phyloP scores from a whole-genome alignment of 37 sponge, comb jelly and placozoan species.

The Lycopodina hypogea region DNA sequence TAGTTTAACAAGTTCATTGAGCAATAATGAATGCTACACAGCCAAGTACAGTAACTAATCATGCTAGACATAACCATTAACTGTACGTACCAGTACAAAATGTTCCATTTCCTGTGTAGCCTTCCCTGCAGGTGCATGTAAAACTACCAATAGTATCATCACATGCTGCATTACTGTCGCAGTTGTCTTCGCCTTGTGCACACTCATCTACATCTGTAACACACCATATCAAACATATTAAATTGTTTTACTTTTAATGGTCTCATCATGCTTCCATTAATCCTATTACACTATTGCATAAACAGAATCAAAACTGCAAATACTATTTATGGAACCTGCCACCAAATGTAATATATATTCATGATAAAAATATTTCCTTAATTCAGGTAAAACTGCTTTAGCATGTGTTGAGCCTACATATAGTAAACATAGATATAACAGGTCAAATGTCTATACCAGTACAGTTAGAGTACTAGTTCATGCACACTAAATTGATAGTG shows the following conservation, averaged over 20 bases:
- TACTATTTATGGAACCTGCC: no score
- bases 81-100: slow-evolving; percentile 23
- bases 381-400: not conserved
- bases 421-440: no score
- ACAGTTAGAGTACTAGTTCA: no score
- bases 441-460: no score
- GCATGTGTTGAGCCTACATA: not conserved
- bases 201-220: slow-evolving; percentile 51
- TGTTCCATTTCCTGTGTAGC: slow-evolving; percentile 29
- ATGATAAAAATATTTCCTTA: not conserved
- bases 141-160: slow-evolving; percentile 49
- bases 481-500: no score
- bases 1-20: not conserved
- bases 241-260: no score
- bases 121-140: slow-evolving; percentile 27
- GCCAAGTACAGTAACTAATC: not conserved
- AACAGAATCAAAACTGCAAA: no score
- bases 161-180: slow-evolving; percentile 38
- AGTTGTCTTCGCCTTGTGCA: not conserved
- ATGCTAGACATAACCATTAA: not conserved
- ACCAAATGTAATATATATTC: no score
- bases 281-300: no score
- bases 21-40: no score
- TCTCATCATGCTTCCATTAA: no score
- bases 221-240: no score